Base-by-base conservation (phyloP, 2,113 vertebrate species). In the Ramphastos sulfuratus region DNA sequence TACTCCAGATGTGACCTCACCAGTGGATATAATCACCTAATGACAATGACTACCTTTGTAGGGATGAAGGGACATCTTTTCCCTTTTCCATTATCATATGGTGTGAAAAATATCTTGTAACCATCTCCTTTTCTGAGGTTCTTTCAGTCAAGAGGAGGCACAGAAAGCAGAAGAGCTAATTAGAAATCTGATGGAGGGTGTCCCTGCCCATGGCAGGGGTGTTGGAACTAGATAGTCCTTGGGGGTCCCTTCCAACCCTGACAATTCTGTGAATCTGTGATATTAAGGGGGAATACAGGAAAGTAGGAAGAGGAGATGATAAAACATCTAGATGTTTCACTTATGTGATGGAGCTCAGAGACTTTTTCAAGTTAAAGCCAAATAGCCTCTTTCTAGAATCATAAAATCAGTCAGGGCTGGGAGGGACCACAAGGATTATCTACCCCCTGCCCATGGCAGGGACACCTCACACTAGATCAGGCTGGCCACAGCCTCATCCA, bases 11-110 rank as follows among this genome's bases (percentile, higher is more conserved):
- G 37, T 37, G 37, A 9, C 37, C 37, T 37, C 37, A 37, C 37
- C 37, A 52, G 37, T 28, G 12, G 19, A 15, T 23, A 11, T 23
- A 74, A 82, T 35, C 24, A 24, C 30, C 27, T n/a, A 15, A 46
- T 4, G 23, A 18, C 39, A 59, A 4, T 9, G 58, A n/a, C 16
- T 17, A 11, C 12, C 15, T 9, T 8, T 50, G 1, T 0, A 30
- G 6, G 7, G 21, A 82, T n/a, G 10, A 56, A 2, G 17, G 4
- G 46, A 7, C 46, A 54, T 69, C 17, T 60, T 21, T 82, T 64
- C 48, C 8, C 61, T 60, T 59, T 79, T 64, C 33, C 12, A 2
- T 72, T 56, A 8, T 15, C 25, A 10, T 27, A 9, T 3, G 13
- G 3, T 56, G 28, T 52, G 55, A 37, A 13, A 82, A 78, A 60